phyloP scores from a whole-genome alignment of 2,797 vertebrate species.

The Acanthurus tractus region DNA sequence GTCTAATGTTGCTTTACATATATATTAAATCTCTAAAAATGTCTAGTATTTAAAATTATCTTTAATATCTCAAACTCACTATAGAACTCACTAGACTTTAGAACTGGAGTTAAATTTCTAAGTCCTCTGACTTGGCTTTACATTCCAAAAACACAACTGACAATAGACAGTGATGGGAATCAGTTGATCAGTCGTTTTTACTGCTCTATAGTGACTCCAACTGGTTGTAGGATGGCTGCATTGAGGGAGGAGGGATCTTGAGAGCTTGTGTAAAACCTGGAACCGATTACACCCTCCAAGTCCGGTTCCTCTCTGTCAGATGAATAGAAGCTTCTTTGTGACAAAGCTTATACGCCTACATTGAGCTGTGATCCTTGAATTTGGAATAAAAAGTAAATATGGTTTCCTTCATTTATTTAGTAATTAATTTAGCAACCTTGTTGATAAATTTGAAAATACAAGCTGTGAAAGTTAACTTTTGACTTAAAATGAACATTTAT shows the following conservation, averaged over 20 bases:
- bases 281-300: too few species aligned
- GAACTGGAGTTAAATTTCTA: not conserved
- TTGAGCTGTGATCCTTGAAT: not conserved
- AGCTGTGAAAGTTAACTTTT: not conserved
- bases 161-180: too few species aligned
- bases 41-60: not conserved
- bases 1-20: not conserved
- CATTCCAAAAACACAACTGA: too few species aligned
- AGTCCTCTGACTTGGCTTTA: too few species aligned
- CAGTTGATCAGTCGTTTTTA: not conserved
- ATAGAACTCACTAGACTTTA: not conserved
- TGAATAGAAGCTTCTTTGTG: too few species aligned
- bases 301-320: too few species aligned
- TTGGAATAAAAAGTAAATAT: not conserved
- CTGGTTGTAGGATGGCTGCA: not conserved
- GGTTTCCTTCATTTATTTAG: too few species aligned
- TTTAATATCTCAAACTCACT: not conserved
- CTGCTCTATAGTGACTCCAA: not conserved
- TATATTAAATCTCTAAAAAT: not conserved
- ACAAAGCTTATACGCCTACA: too few species aligned
- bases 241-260: too few species aligned
- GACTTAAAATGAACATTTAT: not conserved
- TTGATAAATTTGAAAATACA: too few species aligned
- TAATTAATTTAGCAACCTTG: too few species aligned
- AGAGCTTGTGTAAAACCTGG: too few species aligned